Conservation (phyloP, 2,888 invertebrate species). For the Sarcophaga subvicina region DNA sequence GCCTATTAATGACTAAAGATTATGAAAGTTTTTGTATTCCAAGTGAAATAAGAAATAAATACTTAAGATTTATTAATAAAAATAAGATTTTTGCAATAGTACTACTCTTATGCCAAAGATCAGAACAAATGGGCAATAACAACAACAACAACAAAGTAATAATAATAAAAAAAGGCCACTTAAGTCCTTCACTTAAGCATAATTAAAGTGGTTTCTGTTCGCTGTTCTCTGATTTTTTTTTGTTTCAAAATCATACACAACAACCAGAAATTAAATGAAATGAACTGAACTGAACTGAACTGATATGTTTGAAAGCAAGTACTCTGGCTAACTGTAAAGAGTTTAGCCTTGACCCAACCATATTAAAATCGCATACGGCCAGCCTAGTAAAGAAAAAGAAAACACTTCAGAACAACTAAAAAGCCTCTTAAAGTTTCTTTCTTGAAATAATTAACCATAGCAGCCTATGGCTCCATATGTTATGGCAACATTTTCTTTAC, state of each 20-base stretch:
- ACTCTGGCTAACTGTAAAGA: background rate
- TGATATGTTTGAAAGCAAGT: background rate
- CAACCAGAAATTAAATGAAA: too few species aligned
- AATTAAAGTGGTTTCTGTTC: slow-evolving; percentile 57
- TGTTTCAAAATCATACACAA: too few species aligned
- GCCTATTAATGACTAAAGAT: background rate
- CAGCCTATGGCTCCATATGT: background rate
- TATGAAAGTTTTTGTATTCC: background rate
- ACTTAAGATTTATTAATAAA: slow-evolving; percentile 40
- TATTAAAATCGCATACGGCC: background rate
- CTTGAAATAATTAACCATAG: slow-evolving; percentile 64
- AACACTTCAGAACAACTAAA: slow-evolving; percentile 66
- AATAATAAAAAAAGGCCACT: slow-evolving; percentile 41
- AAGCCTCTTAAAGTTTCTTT: slow-evolving; percentile 63
- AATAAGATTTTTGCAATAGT: slow-evolving; percentile 59
- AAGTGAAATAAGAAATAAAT: slow-evolving; percentile 21
- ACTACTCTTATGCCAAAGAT: slow-evolving; percentile 42
- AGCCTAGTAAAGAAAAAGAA: background rate
- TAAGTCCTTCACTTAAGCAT: slow-evolving; percentile 68
- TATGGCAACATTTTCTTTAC: background rate
- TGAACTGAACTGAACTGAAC: background rate
- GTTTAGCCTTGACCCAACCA: slow-evolving; percentile 66
- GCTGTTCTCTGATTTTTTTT: background rate
- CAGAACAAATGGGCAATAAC: background rate
- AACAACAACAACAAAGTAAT: too few species aligned